Evolutionary conservation across 2,888 invertebrate genomes (phyloP), one percentile per base, ranked within the genome.

Genomic region (Zygothrica quintamaculata): DNA sequence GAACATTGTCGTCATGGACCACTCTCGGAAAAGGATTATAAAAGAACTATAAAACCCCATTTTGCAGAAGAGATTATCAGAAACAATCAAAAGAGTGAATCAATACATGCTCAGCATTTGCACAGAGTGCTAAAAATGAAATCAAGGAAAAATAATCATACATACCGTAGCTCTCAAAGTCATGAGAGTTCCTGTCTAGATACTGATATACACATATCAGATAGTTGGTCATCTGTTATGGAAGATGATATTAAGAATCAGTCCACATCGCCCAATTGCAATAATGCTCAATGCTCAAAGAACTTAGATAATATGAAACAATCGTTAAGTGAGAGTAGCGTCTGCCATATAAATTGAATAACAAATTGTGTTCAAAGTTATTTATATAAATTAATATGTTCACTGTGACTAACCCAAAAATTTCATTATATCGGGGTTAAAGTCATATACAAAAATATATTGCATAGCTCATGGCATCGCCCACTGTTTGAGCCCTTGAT

Each of bases 1-100:
- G 61, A 73, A 22, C 33, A 84, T 15, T 86, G 84, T n/a, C 64
- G 56, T 0, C 74, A 81, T 36, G 84, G 86, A 0, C n/a, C 16
- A 0, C 46, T 86, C 0, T 0, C 0, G 1, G 22, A 12, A 2
- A 22, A 9, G 3, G 67, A 51, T 2, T n/a, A 61, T 0, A 66
- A 55, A 1, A 36, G 36, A 6, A 11, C 42, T 7, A n/a, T 58
- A 0, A n/a, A 37, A 12, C 50, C 58, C 0, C 44, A 57, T 0
- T 53, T 15, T 5, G 42, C 65, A 2, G 74, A 69, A 0, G 13
- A 65, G 15, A 85, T 85, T 1, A 59, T 85, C 0, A 3, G 6
- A 0, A 76, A 62, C 0, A 81, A 85, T 55, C 4, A 72, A 11
- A 39, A 18, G 0, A 50, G 8, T 2, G 48, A 48, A 0, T 3